Conservation (phyloP, 2,888 invertebrate genomes). For the Apotomis capreana region DNA sequence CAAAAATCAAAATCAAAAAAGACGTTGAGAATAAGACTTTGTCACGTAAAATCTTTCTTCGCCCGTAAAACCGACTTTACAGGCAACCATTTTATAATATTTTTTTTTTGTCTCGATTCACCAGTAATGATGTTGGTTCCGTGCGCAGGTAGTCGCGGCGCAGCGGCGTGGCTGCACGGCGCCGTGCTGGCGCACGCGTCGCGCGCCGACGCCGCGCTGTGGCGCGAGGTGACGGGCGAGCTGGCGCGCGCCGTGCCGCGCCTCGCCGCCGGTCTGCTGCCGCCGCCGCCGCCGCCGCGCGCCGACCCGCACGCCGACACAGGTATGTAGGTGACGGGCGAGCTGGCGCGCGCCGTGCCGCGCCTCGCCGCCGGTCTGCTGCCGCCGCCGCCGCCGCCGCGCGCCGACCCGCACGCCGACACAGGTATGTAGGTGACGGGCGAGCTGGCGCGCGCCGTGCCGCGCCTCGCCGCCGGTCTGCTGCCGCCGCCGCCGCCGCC, state of each 20-base stretch:
- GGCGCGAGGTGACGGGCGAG: constrained; percentile 55
- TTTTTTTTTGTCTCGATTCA: too few species aligned
- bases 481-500: constrained; percentile 42
- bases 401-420: constrained; percentile 40
- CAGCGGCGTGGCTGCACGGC: constrained; percentile 56
- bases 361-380: constrained; percentile 55
- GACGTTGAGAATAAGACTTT: too few species aligned
- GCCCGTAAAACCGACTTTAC: too few species aligned
- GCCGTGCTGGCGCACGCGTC: constrained; percentile 53
- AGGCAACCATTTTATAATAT: too few species aligned
- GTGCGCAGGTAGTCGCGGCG: constrained; percentile 36
- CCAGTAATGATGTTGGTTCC: too few species aligned
- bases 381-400: constrained; percentile 41
- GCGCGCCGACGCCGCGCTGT: constrained; percentile 51
- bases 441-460: constrained; percentile 58
- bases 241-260: constrained; percentile 58
- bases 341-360: constrained; percentile 58
- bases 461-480: constrained; percentile 56
- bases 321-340: constrained; percentile 47
- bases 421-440: constrained; percentile 46
- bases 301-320: constrained; percentile 41
- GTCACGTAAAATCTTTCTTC: too few species aligned
- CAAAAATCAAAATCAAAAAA: too few species aligned
- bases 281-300: constrained; percentile 38
- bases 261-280: constrained; percentile 54